Base-by-base conservation (phyloP, 2,888 invertebrate species). In the Atherix ibis region DNA sequence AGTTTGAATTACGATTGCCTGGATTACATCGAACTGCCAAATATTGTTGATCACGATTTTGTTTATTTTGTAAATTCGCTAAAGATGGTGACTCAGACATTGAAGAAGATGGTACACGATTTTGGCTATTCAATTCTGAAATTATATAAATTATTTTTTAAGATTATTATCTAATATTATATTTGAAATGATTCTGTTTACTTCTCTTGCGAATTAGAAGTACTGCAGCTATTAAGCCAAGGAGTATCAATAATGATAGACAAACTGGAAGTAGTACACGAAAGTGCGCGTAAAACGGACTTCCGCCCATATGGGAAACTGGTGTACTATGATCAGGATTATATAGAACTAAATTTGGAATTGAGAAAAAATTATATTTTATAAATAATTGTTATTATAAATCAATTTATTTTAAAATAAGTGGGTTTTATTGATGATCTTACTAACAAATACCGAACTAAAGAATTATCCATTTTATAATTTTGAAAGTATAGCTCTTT, bases 41-140 rank as follows among this genome's bases (percentile, higher is more conserved):
- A 58, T 81, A 81, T 54, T 81, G 81, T 49, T 73, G 72, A 58
- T 82, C 81, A 36, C 79, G 67, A 60, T 80, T 81, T 48, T 76
- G 79, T 53, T 81, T 81, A 64, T 80, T 80, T 58, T 81, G 81
- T 44, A 82, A 64, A 53, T 80, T 79, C 8, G 80, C 78, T 44
- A 80, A 70, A 0, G 81, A 78, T 1, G 81, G 78, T 0, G 80
- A 80, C 54, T 81, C 81, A 12, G 77, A 78, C 47, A 77, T 72
- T 1, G 67, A 63, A 19, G 60, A 56, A 18, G 57, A 54, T 32
- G 59, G 56, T 38, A 58, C 46, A 12, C 62, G 62, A 13, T 58
- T 62, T 46, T 63, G 64, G 46, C 56, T 56, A 39, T 52, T 55
- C 4, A 66, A 51, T 49, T 67, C 68, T 68, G 46, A 8, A 46